These are phyloP conservation scores for Danionella cerebrum DNA, from an alignment of 2,113 vertebrate genomes.

Conservation along the genomic window DNA sequence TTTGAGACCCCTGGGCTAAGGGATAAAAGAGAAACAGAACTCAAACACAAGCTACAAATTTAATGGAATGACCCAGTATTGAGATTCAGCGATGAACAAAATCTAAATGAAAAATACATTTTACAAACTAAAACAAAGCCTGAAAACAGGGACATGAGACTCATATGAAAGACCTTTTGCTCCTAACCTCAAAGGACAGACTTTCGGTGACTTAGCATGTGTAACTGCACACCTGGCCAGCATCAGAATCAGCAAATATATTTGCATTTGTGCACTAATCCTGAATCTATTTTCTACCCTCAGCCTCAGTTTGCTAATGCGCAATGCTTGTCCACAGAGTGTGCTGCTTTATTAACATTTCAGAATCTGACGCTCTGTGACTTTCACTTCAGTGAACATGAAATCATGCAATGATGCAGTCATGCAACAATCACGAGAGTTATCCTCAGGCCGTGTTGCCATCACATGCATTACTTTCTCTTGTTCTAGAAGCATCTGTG, in stretches of 20 bases:
- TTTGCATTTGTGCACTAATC: constrained; percentile 2
- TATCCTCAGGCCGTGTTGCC: constrained; percentile 44
- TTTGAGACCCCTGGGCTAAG: too few species aligned
- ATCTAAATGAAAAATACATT: too few species aligned
- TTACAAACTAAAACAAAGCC: too few species aligned
- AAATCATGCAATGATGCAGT: background rate
- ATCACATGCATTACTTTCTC: constrained; percentile 25
- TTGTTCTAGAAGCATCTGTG: background rate
- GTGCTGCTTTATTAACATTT: constrained; percentile 10
- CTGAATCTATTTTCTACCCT: background rate
- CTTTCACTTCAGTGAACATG: background rate
- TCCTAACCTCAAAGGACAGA: background rate
- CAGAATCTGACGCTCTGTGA: background rate
- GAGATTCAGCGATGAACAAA: too few species aligned
- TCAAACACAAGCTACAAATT: too few species aligned
- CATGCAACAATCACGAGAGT: constrained; percentile 9
- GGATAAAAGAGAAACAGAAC: too few species aligned
- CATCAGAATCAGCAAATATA: constrained; percentile 7
- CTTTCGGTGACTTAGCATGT: background rate
- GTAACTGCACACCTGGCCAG: background rate
- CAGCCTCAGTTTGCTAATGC: background rate
- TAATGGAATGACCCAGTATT: too few species aligned
- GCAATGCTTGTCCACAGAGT: background rate
- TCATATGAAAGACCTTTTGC: background rate
- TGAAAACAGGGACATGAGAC: too few species aligned